Evolutionary conservation across 2,113 vertebrate species (phyloP), one percentile per base, ranked within the genome.

Genomic region (Cettia cetti): DNA sequence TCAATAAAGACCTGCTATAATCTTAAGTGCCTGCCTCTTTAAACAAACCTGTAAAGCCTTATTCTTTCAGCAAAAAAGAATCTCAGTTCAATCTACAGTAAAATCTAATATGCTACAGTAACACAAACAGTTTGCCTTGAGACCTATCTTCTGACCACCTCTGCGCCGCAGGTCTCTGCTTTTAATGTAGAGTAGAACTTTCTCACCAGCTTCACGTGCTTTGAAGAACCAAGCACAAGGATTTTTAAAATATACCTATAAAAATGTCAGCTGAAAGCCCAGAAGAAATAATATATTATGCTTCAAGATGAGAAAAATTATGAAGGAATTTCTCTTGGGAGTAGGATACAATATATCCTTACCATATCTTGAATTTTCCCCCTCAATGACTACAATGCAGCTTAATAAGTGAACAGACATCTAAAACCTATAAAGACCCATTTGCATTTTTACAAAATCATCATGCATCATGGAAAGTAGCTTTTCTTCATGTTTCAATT

Each of bases 151-250:
- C 65, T 13, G 22, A 66, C 35, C 9, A 19, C 19, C 64, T 86
- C 78, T 60, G 63, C 92, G 54, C 21, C 1, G 0, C 45, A 30
- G 9, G 4, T 40, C 65, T 86, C 74, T 71, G 77, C 26, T 81
- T 68, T 44, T 53, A 85, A 69, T 0, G 0, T 24, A 8, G 19
- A 68, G 13, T 57, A 89, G 35, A 85, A 77, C 0, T 0, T 7
- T 74, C 60, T 18, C 53, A 91, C 31, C 70, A 72, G n/a, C 31
- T 64, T 64, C 54, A 61, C 0, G 0, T 12, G 13, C 52, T 52
- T 9, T 74, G 33, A 82, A 85, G 54, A 86, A 1, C 3, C 30
- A 86, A 81, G 68, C 9, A 66, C 0, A 1, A 60, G 12, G 44
- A 59, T 44, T 82, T 83, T 74, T 35, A 75, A 89, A 95, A 90